A percentile compares a stretch with the other conserved stretches of the same genome.
Conservation (phyloP, 2,113 vertebrate genomes). For the Chiloscyllium plagiosum region DNA sequence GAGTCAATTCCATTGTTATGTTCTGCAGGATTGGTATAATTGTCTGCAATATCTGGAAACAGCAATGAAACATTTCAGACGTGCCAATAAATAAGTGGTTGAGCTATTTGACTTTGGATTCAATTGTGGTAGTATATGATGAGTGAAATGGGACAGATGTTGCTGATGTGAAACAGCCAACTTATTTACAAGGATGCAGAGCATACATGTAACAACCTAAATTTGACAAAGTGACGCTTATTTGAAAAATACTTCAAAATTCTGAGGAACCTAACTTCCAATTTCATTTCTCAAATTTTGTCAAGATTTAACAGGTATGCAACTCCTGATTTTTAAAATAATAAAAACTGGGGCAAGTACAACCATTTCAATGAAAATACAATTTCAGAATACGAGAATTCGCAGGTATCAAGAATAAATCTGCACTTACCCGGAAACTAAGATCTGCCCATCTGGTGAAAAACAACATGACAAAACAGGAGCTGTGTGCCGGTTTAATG, state of each 20-base stretch:
- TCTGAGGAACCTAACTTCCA: not conserved
- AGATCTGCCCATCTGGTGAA: slow-evolving; percentile 69
- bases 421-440: slow-evolving; percentile 71
- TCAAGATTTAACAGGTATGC: not conserved
- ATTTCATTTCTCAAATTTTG: not conserved
- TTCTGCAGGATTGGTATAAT: not conserved
- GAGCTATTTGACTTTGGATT: not conserved
- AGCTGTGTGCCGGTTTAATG: slow-evolving; percentile 63
- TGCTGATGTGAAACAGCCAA: not conserved
- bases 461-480: slow-evolving; percentile 79
- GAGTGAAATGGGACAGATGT: not conserved
- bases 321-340: not conserved
- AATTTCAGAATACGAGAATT: not conserved
- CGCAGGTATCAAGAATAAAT: not conserved
- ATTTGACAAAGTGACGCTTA: not conserved
- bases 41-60: not conserved
- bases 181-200: not conserved
- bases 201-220: not conserved
- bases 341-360: not conserved
- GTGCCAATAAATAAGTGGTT: not conserved
- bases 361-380: not conserved
- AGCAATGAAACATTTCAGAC: not conserved
- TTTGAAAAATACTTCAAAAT: not conserved
- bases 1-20: not conserved
- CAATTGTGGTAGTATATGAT: not conserved